These are phyloP conservation scores for Trididemnum miniatum DNA, from an alignment of 23 tunicate genomes.

Conservation along the genomic window DNA sequence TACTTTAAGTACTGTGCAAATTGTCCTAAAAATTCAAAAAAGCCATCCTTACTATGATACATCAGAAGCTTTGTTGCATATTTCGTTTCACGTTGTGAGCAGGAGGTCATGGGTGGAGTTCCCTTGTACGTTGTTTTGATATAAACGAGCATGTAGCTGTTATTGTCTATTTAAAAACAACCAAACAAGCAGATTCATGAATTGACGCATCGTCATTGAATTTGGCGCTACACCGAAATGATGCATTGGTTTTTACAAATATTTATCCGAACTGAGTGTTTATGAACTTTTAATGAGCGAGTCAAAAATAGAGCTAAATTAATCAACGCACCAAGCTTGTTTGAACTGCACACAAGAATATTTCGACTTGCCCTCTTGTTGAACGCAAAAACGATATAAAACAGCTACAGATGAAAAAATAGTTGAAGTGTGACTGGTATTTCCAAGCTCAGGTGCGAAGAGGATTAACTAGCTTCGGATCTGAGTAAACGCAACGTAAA, in stretches of 20 bases:
- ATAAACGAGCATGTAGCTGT: background rate
- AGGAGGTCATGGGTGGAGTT: too few species aligned
- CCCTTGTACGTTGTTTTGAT: too few species aligned
- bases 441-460: too few species aligned
- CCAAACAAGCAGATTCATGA: too few species aligned
- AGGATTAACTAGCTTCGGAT: too few species aligned
- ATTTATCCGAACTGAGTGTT: background rate
- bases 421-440: too few species aligned
- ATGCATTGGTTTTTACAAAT: background rate
- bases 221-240: background rate
- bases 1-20: too few species aligned
- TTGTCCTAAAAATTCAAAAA: too few species aligned
- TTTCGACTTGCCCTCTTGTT: background rate
- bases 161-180: background rate
- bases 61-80: too few species aligned
- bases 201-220: background rate
- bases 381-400: background rate
- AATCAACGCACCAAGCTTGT: background rate
- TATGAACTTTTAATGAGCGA: background rate
- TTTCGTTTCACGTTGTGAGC: too few species aligned
- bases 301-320: background rate
- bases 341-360: background rate
- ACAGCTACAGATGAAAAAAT: background rate
- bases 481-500: too few species aligned
- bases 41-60: too few species aligned